Evolutionary conservation across 2,888 invertebrate genomes (phyloP).

Genomic region (Acronicta leporina): DNA sequence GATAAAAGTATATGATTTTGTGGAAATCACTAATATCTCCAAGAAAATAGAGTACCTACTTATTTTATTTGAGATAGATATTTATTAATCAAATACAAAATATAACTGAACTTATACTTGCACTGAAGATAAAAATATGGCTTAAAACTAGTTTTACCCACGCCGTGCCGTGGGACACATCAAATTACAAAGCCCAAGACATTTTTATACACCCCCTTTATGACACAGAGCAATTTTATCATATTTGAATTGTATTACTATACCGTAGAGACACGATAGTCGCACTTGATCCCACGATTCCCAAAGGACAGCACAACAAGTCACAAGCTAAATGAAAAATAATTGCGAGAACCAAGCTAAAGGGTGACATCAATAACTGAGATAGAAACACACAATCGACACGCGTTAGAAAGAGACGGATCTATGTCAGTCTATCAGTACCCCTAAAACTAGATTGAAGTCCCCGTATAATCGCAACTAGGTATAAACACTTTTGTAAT

Average conservation of each 20-base stretch:
- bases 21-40: too few relatives aligned
- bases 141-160: conserved; percentile 16
- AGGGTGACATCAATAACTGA: conserved; percentile 57
- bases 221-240: conserved; percentile 75
- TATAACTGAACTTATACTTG: background rate
- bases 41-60: too few relatives aligned
- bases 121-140: background rate
- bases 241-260: conserved; percentile 80
- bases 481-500: conserved; percentile 55
- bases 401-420: conserved; percentile 49
- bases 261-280: conserved; percentile 66
- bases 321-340: conserved; percentile 85
- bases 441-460: conserved; percentile 17
- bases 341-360: conserved; percentile 71
- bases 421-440: conserved; percentile 33
- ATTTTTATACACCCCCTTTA: conserved; percentile 59
- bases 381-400: conserved; percentile 39
- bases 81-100: background rate
- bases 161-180: conserved; percentile 67
- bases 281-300: conserved; percentile 79
- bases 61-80: too few relatives aligned
- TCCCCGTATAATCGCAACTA: conserved; percentile 29
- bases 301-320: conserved; percentile 76
- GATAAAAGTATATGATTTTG: too few relatives aligned
- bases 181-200: conserved; percentile 75